These are phyloP conservation scores for Stomorhina lunata DNA, from an alignment of 2,888 invertebrate genomes.

Conservation along the genomic window DNA sequence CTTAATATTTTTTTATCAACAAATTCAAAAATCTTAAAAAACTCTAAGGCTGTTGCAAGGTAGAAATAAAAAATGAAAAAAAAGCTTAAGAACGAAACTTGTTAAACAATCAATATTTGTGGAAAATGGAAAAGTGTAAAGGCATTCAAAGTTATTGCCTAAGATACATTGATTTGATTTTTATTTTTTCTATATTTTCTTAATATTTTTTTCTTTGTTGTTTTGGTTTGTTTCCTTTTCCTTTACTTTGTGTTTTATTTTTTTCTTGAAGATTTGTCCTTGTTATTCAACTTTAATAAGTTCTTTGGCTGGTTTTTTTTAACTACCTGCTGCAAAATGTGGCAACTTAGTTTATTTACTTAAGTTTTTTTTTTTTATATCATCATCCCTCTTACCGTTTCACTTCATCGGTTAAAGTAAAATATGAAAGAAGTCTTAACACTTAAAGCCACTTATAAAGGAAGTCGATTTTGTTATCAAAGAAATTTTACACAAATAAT, in stretches of 20 bases:
- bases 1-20: constrained; percentile 14
- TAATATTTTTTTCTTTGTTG: too few species aligned
- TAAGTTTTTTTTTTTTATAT: constrained; percentile 1
- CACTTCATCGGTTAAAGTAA: not conserved
- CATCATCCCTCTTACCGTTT: not conserved
- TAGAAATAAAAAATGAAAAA: not conserved
- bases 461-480: not conserved
- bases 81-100: constrained; percentile 37
- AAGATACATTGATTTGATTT: constrained; percentile 40
- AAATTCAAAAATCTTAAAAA: not conserved
- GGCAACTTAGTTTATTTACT: not conserved
- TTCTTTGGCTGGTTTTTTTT: not conserved
- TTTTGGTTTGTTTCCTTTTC: not conserved
- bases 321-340: not conserved
- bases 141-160: constrained; percentile 34
- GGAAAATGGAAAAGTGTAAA: constrained; percentile 11
- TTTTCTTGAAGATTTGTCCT: not conserved
- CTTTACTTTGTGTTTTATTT: not conserved
- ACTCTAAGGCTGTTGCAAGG: not conserved
- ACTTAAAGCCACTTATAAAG: constrained; percentile 8
- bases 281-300: not conserved
- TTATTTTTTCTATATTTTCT: too few species aligned
- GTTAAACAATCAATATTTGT: constrained; percentile 61
- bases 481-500: not conserved
- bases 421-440: not conserved